phyloP scores from a whole-genome alignment of 2,113 vertebrate genomes.

The Xiphorhynchus elegans region DNA sequence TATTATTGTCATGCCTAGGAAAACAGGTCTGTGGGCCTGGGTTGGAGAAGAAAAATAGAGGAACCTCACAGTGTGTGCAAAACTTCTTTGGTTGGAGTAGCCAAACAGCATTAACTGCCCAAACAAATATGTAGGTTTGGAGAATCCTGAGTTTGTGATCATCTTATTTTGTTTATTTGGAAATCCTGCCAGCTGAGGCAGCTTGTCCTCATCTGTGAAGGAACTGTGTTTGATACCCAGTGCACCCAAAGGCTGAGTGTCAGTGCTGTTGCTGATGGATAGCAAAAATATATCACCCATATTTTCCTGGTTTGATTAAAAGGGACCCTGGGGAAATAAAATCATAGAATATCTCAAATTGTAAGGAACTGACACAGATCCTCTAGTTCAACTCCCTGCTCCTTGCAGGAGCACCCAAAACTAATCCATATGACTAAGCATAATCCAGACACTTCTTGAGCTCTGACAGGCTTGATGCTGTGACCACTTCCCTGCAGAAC shows the following conservation, averaged over 20 bases:
- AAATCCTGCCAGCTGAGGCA: not conserved
- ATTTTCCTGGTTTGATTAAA: not conserved
- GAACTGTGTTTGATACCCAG: not conserved
- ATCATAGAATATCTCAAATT: not conserved
- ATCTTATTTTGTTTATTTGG: not conserved
- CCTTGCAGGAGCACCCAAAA: not conserved
- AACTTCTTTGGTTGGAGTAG: not conserved
- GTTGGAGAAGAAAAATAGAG: not conserved
- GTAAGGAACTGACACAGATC: not conserved
- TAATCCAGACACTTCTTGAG: not conserved
- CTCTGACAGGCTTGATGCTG: not conserved
- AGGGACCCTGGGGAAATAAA: not conserved
- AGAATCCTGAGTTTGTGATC: not conserved
- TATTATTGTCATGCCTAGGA: not conserved
- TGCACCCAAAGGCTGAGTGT: not conserved
- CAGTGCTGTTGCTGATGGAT: not conserved
- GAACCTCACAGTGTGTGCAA: not conserved
- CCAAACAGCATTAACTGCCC: not conserved
- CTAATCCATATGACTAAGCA: not conserved
- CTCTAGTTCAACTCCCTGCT: not conserved
- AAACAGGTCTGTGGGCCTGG: not conserved
- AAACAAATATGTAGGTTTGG: not conserved
- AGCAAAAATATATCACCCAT: not conserved
- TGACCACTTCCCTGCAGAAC: not conserved
- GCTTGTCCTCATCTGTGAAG: not conserved